Percentiles rank a stretch among this genome's conserved stretches.
Evolutionary conservation across 2,888 invertebrate genomes (phyloP).

Genomic region (Noctua janthina): DNA sequence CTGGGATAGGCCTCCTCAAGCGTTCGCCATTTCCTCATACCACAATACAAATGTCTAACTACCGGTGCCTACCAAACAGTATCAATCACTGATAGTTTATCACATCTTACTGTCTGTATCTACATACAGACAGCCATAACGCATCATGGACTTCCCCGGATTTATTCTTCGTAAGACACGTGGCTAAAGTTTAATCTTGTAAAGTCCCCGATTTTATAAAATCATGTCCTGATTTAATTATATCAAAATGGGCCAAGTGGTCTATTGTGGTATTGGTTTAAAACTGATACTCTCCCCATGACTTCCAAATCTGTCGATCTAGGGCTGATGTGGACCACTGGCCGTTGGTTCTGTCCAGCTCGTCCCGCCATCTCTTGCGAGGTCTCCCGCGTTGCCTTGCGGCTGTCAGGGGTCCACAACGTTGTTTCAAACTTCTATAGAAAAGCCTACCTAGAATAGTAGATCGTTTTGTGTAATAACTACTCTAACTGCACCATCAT

Average conservation of each 20-base stretch:
- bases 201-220: neutral
- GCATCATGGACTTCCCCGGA: conserved; percentile 8
- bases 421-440: neutral
- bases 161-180: neutral
- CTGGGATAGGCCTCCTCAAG: neutral
- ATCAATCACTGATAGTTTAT: neutral
- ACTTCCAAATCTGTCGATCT: no score
- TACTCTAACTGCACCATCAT: neutral
- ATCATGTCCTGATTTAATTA: neutral
- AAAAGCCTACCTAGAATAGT: neutral
- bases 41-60: neutral
- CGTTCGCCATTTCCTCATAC: neutral
- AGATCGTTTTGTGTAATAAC: no score
- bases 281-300: no score
- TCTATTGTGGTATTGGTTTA: neutral
- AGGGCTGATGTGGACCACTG: no score
- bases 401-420: no score
- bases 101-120: neutral
- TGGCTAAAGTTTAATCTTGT: neutral
- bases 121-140: no score
- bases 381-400: no score
- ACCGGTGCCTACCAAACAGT: neutral
- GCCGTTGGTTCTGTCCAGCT: no score
- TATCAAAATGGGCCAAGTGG: neutral
- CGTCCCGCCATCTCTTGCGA: no score